phyloP scores from a whole-genome alignment of 2,888 invertebrate species.

The Smittia sp. region DNA sequence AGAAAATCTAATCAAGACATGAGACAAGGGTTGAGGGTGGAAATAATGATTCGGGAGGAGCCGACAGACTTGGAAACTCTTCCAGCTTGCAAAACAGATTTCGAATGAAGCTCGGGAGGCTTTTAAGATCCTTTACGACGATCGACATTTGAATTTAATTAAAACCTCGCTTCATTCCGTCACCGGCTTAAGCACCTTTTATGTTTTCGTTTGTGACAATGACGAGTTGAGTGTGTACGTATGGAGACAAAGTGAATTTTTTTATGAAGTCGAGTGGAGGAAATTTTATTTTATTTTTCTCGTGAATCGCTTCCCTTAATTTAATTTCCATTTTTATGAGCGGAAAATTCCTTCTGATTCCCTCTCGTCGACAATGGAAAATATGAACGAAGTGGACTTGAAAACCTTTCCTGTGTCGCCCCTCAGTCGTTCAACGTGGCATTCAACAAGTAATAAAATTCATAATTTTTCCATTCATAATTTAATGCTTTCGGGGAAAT shows the following conservation, averaged over 20 bases:
- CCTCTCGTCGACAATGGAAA: too few relatives aligned
- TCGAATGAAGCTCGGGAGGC: too few relatives aligned
- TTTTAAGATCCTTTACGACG: neutral
- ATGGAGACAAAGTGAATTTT: neutral
- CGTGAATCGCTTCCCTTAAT: too few relatives aligned
- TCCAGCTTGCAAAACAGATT: too few relatives aligned
- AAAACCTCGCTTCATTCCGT: neutral
- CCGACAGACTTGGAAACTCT: neutral
- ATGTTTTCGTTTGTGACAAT: neutral
- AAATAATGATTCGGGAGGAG: neutral
- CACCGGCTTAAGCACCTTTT: constrained; percentile 27
- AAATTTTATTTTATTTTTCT: too few relatives aligned
- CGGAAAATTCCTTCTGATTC: too few relatives aligned
- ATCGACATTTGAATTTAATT: constrained; percentile 37
- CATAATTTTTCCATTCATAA: constrained; percentile 25
- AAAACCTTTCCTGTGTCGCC: neutral
- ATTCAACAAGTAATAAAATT: constrained; percentile 37
- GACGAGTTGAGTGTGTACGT: too few relatives aligned
- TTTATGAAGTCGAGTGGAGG: neutral
- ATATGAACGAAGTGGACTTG: too few relatives aligned
- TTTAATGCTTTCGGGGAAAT: constrained; percentile 28
- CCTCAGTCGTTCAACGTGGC: neutral
- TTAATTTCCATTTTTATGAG: too few relatives aligned
- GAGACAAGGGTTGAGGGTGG: neutral
- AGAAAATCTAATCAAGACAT: constrained; percentile 38